Evolutionary conservation across 2,888 invertebrate species (phyloP), one percentile per base, ranked within the genome.

Genomic region (Ditula angustiorana): DNA sequence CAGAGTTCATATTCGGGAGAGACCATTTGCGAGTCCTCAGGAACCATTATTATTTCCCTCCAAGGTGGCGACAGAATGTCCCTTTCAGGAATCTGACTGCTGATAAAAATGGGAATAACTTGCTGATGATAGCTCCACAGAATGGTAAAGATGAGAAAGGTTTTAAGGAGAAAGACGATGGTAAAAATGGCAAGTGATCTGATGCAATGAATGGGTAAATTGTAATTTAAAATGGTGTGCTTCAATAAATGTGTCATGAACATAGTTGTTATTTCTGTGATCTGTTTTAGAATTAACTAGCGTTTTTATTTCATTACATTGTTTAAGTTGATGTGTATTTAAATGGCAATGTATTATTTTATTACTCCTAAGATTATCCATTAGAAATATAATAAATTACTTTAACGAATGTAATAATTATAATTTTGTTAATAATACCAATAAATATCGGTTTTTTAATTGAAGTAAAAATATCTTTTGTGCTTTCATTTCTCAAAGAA

Each of bases 61-160:
- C 86, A 5, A 82, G 85, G 68, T 91, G 91, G 86, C 81, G 92
- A 1, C 87, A 90, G 49, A 87, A 93, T 53, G 90, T 94, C 19
- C 92, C 92, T 1, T 86, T 92, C 35, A 83, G 92, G 44, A 91
- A 88, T 62, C 69, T 92, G 60, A 84, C 83, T 0, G 76, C 75
- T 62, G 95, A 95, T 72, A 88, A 94, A 24, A 95, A 95, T 74
- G 94, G 95, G 0, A 95, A 95, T 74, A 95, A 95, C 75, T 76
- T 95, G 66, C 73, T 95, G 63, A 95, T 95, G 95, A 95, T 95
- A 10, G 95, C 95, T 0, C 95, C 95, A 0, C 76, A 78, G 28
- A 79, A 79, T 66, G 86, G 81, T 4, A 86, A 86, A 61, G 86
- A 87, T 10, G 76, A 77, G 24, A 65, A 60, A 26, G 55, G n/a